Evolutionary conservation across 2,797 vertebrate genomes (phyloP), one percentile per base, ranked within the genome.

Genomic region (Premnoplex brunnescens): DNA sequence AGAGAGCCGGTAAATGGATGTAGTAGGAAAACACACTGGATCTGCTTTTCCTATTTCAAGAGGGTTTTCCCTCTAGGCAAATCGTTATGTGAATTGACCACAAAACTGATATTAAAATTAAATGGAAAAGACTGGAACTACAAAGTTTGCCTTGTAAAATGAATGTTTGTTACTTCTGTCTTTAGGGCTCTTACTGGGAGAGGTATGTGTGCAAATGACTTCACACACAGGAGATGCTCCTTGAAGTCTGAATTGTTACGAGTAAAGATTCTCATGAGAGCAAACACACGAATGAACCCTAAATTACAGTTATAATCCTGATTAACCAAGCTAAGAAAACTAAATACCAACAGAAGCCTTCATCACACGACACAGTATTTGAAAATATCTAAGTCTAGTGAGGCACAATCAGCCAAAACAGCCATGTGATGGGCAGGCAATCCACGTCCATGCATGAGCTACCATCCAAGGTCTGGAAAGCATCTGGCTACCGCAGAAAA

Each of bases 71-170:
- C 71, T 73, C 74, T 11, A 86, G 80, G 88, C 88, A 93, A 79
- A 81, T 64, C 76, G 79, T 85, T 69, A 76, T 0, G 2, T 93
- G 76, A 93, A 86, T 59, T 91, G 85, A 88, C 74, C 83, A 85
- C 63, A 91, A 90, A 93, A 41, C 44, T 72, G 85, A 96, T 93
- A 88, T 44, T 93, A 76, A 88, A 92, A 71, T 74, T 34, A 91
- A 95, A 88, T 22, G 19, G 86, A 81, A 75, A 84, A 32, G 30
- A 60, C 41, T 77, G 30, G 37, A 79, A 79, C 80, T 56, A 81
- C 62, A 84, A 87, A 78, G 48, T 73, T 85, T 52, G 62, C 55
- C 88, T 95, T 77, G 52, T 91, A 95, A 92, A 95, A 93, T 20
- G 21, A 79, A 24, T 49, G 48, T 46, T 83, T 84, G 63, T 32